Base-by-base conservation (phyloP, 2,888 invertebrate species). In the Drosophila testacea region DNA sequence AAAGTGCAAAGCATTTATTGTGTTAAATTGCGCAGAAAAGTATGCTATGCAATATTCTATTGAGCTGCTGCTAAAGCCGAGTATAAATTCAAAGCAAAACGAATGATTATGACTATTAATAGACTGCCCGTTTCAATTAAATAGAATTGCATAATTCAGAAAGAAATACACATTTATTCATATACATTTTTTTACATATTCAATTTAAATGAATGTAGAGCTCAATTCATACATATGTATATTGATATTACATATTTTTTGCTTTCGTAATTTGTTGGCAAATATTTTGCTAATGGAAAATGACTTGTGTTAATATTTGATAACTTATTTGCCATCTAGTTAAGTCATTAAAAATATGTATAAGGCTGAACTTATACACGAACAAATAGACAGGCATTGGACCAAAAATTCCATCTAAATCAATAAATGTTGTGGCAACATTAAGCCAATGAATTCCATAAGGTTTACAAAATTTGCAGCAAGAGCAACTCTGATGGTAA, bases 341-440 rank as follows among this genome's bases (percentile, higher is more conserved):
- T 27, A 13, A 13, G 32, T 42, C 11, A 30, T 54, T 41, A 42
- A 32, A 41, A 41, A 55, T 44, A 22, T n/a, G 44, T 34, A 22
- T n/a, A 7, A 16, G 27, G 7, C 2, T 22, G 6, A 27, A 38
- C 39, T 39, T 39, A 27, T 0, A 30, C 4, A 28, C 32, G 22
- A 46, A 4, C 41, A 36, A 2, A n/a, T 0, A 22, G 3, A 44
- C 27, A 47, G 42, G 9, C 34, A n/a, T 11, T 27, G 10, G 13
- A 7, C 2, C 36, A 22, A 73, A 42, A 66, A 62, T 52, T 56
- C 55, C 27, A 78, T 77, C 61, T 44, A 59, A 77, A 79, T 77
- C 77, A 74, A 77, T 77, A 79, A 68, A 64, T 74, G 67, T 61
- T 61, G 70, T 70, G 60, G 75, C 67, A 59, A 42, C 34, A 51